Percentiles rank a stretch among this genome's conserved stretches.
Conservation (phyloP, 2,797 vertebrate species). For the Streptopelia turtur region DNA sequence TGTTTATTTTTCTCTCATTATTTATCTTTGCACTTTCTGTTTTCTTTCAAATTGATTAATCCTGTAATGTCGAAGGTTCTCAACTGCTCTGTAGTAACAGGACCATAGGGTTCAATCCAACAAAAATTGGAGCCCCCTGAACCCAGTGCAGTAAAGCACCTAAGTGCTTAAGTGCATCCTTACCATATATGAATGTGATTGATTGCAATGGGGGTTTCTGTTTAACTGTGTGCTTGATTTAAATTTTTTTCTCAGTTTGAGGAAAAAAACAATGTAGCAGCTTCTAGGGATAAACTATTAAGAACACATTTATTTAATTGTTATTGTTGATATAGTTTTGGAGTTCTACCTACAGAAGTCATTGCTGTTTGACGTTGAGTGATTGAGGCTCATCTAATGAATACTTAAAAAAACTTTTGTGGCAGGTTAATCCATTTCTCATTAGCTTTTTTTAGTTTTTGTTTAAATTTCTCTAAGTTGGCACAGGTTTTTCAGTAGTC, state of each 20-base stretch:
- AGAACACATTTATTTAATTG: not conserved
- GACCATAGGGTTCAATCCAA: not conserved
- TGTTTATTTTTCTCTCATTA: not conserved
- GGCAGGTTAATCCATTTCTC: not conserved
- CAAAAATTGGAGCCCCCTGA: not conserved
- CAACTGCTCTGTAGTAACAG: not conserved
- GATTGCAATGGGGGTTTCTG: not conserved
- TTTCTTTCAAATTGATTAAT: not conserved
- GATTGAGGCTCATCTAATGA: not conserved
- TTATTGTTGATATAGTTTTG: not conserved
- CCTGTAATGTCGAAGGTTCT: not conserved
- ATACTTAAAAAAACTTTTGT: not conserved
- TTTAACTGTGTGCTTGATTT: not conserved
- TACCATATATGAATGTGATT: not conserved
- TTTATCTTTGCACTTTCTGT: not conserved
- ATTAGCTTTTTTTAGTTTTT: not conserved
- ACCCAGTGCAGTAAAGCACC: not conserved
- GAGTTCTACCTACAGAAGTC: not conserved
- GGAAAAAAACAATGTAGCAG: not conserved
- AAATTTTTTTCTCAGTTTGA: not conserved
- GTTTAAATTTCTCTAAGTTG: not conserved
- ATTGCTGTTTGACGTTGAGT: not conserved
- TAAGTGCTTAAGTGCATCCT: rapidly evolving
- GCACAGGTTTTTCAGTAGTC: not conserved
- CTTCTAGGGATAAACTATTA: not conserved